Base-by-base conservation (phyloP, 2,797 vertebrate species). In the Myotis planiceps region DNA sequence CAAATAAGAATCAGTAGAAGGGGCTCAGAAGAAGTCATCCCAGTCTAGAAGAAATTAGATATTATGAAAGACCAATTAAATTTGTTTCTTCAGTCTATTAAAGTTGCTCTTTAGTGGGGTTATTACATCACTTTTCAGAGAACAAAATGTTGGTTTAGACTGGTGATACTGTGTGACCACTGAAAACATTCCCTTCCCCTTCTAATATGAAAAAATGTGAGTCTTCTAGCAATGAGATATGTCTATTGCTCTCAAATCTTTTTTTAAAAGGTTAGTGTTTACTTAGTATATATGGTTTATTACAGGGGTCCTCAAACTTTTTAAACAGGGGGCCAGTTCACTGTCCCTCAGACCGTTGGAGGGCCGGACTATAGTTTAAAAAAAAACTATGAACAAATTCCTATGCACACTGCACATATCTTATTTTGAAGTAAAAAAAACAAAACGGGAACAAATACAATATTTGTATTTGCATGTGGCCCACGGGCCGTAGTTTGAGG, bases 11-110 rank as follows among this genome's bases (percentile, higher is more conserved):
- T 66, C 91, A 72, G 39, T 87, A 71, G 55, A 79, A 87, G 51
- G 49, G 42, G 13, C 32, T 85, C 68, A 21, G n/a, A 88, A 82
- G 55, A 97, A 95, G 65, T 88, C 90, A 90, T 93, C 39, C 55
- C 13, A 92, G 85, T 71, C 53, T 72, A 74, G 81, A 94, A 82
- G 19, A 92, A 90, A 84, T 87, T 51, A 29, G 37, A 32, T 85
- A 91, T 95, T 95, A 95, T 47, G 23, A 92, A 96, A 95, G 8
- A 75, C 6, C 27, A 75, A 14, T 60, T 32, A 55, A 69, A 79
- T 80, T 32, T 79, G 32, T 9, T 79, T 69, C 66, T 65, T 79
- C n/a, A 60, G 9, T 39, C 78, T 75, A 87, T 68, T 90, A 95
- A 80, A 34, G 63, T 16, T 69, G 25, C 9, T 88, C 37, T 88